Conservation (phyloP, 2,888 invertebrate species). For the Macrosoma leucophasiata region DNA sequence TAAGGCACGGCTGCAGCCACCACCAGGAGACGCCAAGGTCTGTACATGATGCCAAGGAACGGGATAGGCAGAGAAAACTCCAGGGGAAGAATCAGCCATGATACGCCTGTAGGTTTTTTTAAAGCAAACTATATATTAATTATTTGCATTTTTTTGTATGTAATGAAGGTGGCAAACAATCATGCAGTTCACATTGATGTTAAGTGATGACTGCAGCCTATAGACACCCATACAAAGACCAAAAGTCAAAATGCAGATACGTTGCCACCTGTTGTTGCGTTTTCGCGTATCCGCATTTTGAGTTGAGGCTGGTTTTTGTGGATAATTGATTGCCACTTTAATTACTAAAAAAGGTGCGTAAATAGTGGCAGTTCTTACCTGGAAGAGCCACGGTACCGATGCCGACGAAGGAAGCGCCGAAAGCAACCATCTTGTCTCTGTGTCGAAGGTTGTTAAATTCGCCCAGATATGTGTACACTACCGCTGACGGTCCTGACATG, state of each 20-base stretch:
- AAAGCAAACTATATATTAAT: no score
- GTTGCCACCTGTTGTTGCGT: no score
- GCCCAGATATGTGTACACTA: conserved; percentile 76
- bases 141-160: no score
- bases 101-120: conserved; percentile 79
- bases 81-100: conserved; percentile 81
- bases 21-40: conserved; percentile 86
- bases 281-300: no score
- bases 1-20: conserved; percentile 80
- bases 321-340: no score
- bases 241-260: no score
- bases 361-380: conserved; percentile 63
- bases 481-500: conserved; percentile 68
- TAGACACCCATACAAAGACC: no score
- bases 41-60: conserved; percentile 72
- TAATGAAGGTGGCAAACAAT: no score
- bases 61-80: conserved; percentile 59
- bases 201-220: no score
- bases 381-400: conserved; percentile 74
- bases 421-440: conserved; percentile 68
- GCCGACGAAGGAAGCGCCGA: conserved; percentile 65
- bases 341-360: no score
- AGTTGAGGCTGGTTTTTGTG: no score
- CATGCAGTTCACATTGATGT: no score
- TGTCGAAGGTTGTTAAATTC: conserved; percentile 72